Base-by-base conservation (phyloP, 2,888 invertebrate species). In the Cosmorhoe ocellata region DNA sequence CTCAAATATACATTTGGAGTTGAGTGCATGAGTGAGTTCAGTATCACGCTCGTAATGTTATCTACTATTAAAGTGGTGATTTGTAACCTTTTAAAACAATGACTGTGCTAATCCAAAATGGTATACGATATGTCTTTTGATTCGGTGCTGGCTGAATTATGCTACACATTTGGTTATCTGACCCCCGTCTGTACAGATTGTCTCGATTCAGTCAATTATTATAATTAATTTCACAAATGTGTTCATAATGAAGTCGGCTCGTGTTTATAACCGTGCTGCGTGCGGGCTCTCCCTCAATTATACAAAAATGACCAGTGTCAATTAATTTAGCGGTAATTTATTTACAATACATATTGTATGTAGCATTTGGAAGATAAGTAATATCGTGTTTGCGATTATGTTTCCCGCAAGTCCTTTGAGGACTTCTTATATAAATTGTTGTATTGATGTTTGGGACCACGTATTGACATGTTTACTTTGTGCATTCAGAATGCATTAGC, bases 71-170 rank as follows among this genome's bases (percentile, higher is more conserved):
- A 8, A 32, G 24, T 6, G 33, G 40, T 12, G 12, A 12, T 18
- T 31, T 34, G 30, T 40, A 12, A 34, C 24, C 24, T 5, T 13
- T 3, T 1, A 24, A 22, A 40, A 31, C 69, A 70, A 78, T 71
- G 71, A 79, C 61, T 62, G 51, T 54, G 70, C 69, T 74, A 67
- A 76, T 59, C 71, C 69, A 71, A 71, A 58, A 73, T 30, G 69
- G 74, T 74, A 70, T 73, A 77, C 65, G 74, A 74, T 67, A 32
- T 37, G 37, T 43, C 31, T 51, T 44, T 43, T 37, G 43, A 51
- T 44, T 27, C 24, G 37, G 44, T 31, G 24, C 47, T 36, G 47
- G 32, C 44, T 54, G 27, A 38, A 13, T 46, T 47, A 47, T 52
- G 34, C 48, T 40, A 46, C 38, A 48, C 52, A 59, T 54, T 47